Evolutionary conservation across 2,888 invertebrate genomes (phyloP), one percentile per base, ranked within the genome.

Genomic region (Gandaritis pyraliata): DNA sequence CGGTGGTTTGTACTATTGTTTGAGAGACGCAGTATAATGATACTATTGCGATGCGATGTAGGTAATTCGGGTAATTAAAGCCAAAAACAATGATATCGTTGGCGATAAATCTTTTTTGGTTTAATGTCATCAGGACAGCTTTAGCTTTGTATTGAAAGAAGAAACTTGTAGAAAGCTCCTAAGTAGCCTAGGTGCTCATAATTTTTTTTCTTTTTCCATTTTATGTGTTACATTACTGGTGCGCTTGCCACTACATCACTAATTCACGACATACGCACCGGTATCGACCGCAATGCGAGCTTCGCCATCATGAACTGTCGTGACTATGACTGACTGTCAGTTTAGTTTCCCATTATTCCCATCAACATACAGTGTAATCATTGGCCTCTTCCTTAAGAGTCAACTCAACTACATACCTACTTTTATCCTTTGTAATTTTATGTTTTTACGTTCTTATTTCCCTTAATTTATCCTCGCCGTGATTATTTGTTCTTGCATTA

Each of bases 1-100:
- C 63, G 57, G 55, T 43, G 60, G 59, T 64, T 57, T 49, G 41
- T 54, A 46, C 71, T 65, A 77, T 82, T 82, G 78, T 78, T 75
- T 55, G 45, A 52, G 45, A 52, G 16, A 30, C 36, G 15, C 45
- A 58, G 54, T 51, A 23, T 5, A 50, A 54, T 43, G 13, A 45
- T 61, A 48, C 41, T 50, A 38, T 10, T 4, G 15, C 41, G 10
- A 18, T 7, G 43, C 16, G 15, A 41, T 41, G 2, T 39, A 39
- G 39, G n/a, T 12, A 36, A 36, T 39, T 29, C n/a, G n/a, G n/a
- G n/a, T n/a, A n/a, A n/a, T 41, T 41, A 15, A 41, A 15, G 41
- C 41, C 13, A 15, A 41, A 15, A 15, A 5, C 41, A 15, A n/a
- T n/a, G n/a, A n/a, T n/a, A n/a, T n/a, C n/a, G n/a, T n/a, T n/a